These are phyloP conservation scores for Phymatocera aterrima DNA, from an alignment of 2,888 invertebrate species.

Conservation along the genomic window DNA sequence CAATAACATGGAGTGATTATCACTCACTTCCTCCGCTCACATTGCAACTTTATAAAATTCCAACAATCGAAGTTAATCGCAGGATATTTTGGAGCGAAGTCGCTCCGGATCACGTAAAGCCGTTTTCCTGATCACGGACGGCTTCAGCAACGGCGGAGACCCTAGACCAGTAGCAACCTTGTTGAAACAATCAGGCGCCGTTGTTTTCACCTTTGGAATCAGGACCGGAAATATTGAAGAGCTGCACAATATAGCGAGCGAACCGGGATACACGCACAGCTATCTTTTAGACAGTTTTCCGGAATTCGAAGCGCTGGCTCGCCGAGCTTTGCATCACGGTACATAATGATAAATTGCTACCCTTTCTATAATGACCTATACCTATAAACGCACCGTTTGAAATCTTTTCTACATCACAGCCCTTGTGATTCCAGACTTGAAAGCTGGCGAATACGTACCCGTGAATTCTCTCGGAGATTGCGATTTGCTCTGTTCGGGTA, in stretches of 20 bases:
- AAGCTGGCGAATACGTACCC: conserved; percentile 78
- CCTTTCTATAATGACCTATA: conserved; percentile 2
- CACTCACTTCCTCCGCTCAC: neutral
- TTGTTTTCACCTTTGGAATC: conserved; percentile 80
- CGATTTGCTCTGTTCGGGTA: conserved; percentile 75
- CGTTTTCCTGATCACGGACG: conserved; percentile 83
- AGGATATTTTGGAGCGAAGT: conserved; percentile 76
- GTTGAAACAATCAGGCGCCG: conserved; percentile 76
- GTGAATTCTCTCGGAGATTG: conserved; percentile 76
- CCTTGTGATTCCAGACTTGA: conserved; percentile 76
- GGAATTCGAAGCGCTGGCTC: conserved; percentile 82
- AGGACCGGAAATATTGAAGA: conserved; percentile 81
- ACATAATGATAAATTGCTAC: conserved; percentile 50
- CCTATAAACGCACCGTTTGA: neutral
- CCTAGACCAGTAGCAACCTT: conserved; percentile 79
- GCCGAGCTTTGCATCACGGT: conserved; percentile 83
- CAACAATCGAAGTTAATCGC: conserved; percentile 50
- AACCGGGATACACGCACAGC: conserved; percentile 80
- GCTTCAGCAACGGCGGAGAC: conserved; percentile 83
- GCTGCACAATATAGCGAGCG: conserved; percentile 80
- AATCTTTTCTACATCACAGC: neutral
- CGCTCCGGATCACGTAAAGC: conserved; percentile 77
- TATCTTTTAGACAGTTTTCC: conserved; percentile 82
- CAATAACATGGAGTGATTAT: too few relatives aligned
- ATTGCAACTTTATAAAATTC: neutral